Evolutionary conservation across 1,140 invertebrate genomes (phyloP).

Genomic region (Cryptotermes secundus): DNA sequence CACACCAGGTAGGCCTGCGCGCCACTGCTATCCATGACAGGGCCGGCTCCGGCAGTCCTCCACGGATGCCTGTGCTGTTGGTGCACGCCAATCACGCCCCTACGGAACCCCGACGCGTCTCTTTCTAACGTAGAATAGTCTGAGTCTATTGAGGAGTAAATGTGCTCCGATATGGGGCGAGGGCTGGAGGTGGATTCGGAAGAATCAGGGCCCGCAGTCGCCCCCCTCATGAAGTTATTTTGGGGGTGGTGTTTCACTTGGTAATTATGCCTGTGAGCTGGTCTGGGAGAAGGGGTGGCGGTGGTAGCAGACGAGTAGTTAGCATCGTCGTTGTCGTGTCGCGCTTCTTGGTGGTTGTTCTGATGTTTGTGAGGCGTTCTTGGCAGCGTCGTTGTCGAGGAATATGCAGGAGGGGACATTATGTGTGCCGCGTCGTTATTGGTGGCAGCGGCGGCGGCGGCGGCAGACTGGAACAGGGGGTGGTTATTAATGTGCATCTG

Average conservation of each 20-base stretch:
- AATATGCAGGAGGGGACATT: slow-evolving; percentile 42
- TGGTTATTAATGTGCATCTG: slow-evolving; percentile 45
- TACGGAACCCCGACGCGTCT: background rate
- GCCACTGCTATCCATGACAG: slow-evolving; percentile 31
- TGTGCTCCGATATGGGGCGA: slow-evolving; percentile 78
- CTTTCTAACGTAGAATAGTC: slow-evolving; percentile 66
- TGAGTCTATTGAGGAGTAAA: slow-evolving; percentile 84
- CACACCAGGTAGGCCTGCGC: slow-evolving; percentile 61
- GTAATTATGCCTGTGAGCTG: slow-evolving; percentile 54
- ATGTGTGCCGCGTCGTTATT: slow-evolving; percentile 41
- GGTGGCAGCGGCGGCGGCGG: slow-evolving; percentile 46
- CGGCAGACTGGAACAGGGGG: slow-evolving; percentile 51
- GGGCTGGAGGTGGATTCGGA: slow-evolving; percentile 56
- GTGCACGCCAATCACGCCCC: slow-evolving; percentile 37
- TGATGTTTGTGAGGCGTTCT: slow-evolving; percentile 49
- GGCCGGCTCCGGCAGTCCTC: background rate
- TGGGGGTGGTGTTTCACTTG: slow-evolving; percentile 39
- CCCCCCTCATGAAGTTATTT: slow-evolving; percentile 38
- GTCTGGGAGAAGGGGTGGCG: slow-evolving; percentile 61
- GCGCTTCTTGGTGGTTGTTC: slow-evolving; percentile 42
- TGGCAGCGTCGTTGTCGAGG: slow-evolving; percentile 40
- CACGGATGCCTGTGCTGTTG: slow-evolving; percentile 46
- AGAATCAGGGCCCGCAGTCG: slow-evolving; percentile 61
- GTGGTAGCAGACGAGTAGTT: slow-evolving; percentile 64
- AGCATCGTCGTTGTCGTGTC: slow-evolving; percentile 50